phyloP scores from a whole-genome alignment of 2,113 vertebrate genomes.

The Epinephelus lanceolatus region DNA sequence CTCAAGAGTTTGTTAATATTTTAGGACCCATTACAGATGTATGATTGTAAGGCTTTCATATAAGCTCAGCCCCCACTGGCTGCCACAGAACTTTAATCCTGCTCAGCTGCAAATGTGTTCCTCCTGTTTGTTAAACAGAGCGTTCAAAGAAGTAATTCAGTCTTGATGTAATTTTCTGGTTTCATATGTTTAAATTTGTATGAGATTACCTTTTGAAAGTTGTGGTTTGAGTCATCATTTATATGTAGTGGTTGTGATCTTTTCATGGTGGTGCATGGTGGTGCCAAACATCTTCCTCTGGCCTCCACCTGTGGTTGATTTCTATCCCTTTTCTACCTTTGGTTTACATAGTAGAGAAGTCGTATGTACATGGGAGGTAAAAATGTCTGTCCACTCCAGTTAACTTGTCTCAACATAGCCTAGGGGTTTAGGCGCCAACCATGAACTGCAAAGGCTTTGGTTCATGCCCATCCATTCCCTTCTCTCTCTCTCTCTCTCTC shows the following conservation, averaged over 20 bases:
- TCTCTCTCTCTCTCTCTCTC: neutral
- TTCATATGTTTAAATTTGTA: neutral
- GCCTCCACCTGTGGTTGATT: neutral
- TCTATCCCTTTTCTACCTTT: neutral
- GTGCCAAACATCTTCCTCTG: neutral
- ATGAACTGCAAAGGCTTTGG: neutral
- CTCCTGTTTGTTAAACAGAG: slow-evolving; percentile 1
- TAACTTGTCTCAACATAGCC: neutral
- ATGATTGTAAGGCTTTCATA: too few species aligned
- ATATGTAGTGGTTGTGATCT: neutral
- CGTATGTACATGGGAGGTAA: neutral
- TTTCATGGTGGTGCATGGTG: too few species aligned
- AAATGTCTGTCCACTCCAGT: neutral
- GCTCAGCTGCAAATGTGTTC: neutral
- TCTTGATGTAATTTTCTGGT: neutral
- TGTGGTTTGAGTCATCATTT: neutral
- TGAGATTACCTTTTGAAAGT: neutral
- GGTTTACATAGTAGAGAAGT: neutral
- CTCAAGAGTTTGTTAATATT: too few species aligned
- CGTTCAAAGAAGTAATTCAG: neutral
- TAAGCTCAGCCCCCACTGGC: too few species aligned
- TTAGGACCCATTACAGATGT: too few species aligned
- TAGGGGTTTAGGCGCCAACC: too few species aligned
- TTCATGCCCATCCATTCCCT: neutral
- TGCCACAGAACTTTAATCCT: too few species aligned